Base-by-base conservation (phyloP, 1,140 invertebrate species). In the Zaprionus lachaisei region DNA sequence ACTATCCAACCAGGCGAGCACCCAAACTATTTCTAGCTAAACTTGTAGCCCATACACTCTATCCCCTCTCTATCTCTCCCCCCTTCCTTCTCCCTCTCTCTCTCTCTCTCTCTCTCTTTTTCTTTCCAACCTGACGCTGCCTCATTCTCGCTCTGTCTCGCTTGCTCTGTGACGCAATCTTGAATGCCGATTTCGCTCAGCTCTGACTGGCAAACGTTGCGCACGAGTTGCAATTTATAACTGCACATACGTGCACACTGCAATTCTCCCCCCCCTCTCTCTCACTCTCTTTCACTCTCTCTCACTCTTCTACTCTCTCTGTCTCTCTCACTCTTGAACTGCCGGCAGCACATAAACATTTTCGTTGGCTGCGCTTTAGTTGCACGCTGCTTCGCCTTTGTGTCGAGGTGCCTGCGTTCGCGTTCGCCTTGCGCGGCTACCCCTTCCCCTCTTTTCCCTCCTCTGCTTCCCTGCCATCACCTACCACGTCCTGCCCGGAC, bases 221-320 rank as follows among this genome's bases (percentile, higher is more conserved):
- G 81, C 85, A 85, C 85, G 79, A 90, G 67, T 64, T 90, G 85
- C 85, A 90, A 90, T 90, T 90, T 90, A 90, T 90, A 90, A 85
- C 86, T 90, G 79, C 77, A 90, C 70, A 90, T 77, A 90, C 85
- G 85, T 89, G 84, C 76, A 62, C n/a, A 61, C 55, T 57, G 34
- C 17, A 49, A 49, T 31, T 26, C 12, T 11, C 20, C 47, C 49
- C 22, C 37, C 28, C 7, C 28, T n/a, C 66, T 26, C 34, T 38
- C 17, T 4, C 38, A 4, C 41, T n/a, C 12, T 14, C 34, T 26
- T 7, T 11, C 28, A 2, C 28, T 17, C 56, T 26, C 22, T 38
- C 11, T 5, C 38, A 1, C 55, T n/a, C 12, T 20, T 26, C 5
- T 22, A n/a, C 26, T 6, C 63, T 49, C 57, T 56, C 41, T 51